Base-by-base conservation (phyloP, 2,888 invertebrate species). In the Hypselothyrea guttata region DNA sequence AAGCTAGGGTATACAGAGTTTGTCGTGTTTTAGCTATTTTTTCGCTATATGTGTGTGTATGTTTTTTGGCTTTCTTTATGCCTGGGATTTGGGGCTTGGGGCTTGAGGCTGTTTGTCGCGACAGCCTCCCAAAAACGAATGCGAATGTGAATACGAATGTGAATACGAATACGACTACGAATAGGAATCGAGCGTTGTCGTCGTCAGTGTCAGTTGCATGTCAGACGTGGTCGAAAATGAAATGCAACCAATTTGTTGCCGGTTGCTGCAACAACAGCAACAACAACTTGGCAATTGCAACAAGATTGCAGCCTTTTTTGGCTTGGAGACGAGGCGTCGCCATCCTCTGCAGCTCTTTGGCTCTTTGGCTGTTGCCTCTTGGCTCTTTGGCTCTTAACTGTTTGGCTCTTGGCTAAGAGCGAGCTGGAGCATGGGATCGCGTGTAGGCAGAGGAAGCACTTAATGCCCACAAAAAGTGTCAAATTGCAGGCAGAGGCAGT, bases 381-480 rank as follows among this genome's bases (percentile, higher is more conserved):
- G 1, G 31, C 45, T 28, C 41, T 37, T 47, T 58, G 47, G 18
- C 30, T 38, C 38, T 22, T 13, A 35, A 13, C 53, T 42, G 35
- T 27, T 9, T 37, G 30, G 37, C 28, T 41, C 16, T 49, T 37
- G 31, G 8, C 4, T 8, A n/a, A n/a, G n/a, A 37, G 30, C 40
- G 11, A 18, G 55, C 53, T 35, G 38, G 16, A 38, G 16, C 48
- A 45, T 45, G 58, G 59, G 46, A 51, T 68, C 60, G 69, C 49
- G 71, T 75, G 87, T 87, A 81, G 87, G 87, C 88, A 88, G 88
- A 87, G 88, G 87, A 88, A 87, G 84, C 88, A 86, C 87, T 86
- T 83, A 88, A 88, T 88, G 88, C 88, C 88, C 87, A 87, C 88
- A 83, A 87, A 79, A 87, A 85, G 88, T 87, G 88, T 88, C 88